A percentile compares a stretch with the other conserved stretches of the same genome.
Evolutionary conservation across 2,797 vertebrate species (phyloP).

Genomic region (Enteromius fasciolatus): DNA sequence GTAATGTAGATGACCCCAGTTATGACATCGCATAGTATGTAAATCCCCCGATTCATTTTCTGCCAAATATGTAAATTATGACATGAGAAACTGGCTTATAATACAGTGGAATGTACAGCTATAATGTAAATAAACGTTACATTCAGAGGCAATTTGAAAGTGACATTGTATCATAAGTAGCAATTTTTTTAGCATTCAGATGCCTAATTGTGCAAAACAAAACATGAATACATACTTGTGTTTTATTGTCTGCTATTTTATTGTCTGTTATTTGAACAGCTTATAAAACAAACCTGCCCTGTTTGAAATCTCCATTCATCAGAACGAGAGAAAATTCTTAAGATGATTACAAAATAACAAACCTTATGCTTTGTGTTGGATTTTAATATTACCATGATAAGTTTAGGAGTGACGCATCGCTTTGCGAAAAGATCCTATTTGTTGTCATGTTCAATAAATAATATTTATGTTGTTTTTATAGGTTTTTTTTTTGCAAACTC

Average conservation of each 20-base stretch:
- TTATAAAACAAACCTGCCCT: neutral
- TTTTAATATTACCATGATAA: neutral
- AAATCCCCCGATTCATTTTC: neutral
- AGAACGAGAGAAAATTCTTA: neutral
- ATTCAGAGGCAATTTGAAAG: neutral
- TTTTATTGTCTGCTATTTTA: neutral
- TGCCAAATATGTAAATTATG: neutral
- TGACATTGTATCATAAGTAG: neutral
- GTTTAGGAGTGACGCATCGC: neutral
- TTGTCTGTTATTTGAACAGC: neutral
- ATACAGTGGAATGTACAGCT: neutral
- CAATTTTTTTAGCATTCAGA: neutral
- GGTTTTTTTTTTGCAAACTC: neutral
- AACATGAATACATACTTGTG: neutral
- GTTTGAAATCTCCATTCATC: neutral
- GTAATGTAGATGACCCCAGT: neutral
- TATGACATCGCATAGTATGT: neutral
- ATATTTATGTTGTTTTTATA: neutral
- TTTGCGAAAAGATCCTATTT: neutral
- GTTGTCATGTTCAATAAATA: neutral
- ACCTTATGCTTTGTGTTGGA: neutral
- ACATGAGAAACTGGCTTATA: neutral
- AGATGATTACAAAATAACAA: conserved; percentile 1
- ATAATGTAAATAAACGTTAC: neutral
- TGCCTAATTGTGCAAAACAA: neutral